Percentiles rank a stretch among this genome's conserved stretches.
Evolutionary conservation across 2,888 invertebrate species (phyloP).

Genomic region (Pharmacophagus antenor): DNA sequence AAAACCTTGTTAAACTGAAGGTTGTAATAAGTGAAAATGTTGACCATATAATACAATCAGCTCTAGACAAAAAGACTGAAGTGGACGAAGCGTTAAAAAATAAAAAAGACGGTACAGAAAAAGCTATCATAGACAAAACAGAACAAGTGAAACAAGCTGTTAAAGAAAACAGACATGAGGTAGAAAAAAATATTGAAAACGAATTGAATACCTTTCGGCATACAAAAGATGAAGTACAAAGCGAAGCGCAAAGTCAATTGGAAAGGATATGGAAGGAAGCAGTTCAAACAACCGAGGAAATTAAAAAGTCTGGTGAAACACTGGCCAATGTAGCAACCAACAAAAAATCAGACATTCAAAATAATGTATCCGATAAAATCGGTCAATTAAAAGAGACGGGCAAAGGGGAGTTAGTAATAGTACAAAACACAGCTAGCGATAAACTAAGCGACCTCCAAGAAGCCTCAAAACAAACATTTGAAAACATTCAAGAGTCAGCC

Average conservation of each 20-base stretch:
- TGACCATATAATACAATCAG: slow-evolving; percentile 38
- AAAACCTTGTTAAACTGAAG: slow-evolving; percentile 35
- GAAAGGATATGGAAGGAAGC: slow-evolving; percentile 71
- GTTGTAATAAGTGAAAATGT: slow-evolving; percentile 34
- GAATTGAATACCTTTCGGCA: slow-evolving; percentile 39
- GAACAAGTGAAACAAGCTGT: slow-evolving; percentile 35
- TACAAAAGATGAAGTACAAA: slow-evolving; percentile 44
- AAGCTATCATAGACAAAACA: slow-evolving; percentile 37
- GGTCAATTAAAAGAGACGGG: slow-evolving; percentile 45
- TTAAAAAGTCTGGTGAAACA: slow-evolving; percentile 67
- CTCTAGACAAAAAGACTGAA: slow-evolving; percentile 47
- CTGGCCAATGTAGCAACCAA: slow-evolving; percentile 59
- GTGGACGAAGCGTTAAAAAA: slow-evolving; percentile 43
- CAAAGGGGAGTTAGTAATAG: slow-evolving; percentile 49
- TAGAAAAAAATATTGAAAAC: slow-evolving; percentile 37
- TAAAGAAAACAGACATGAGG: slow-evolving; percentile 35
- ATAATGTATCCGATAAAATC: slow-evolving; percentile 48
- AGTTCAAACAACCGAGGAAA: slow-evolving; percentile 68
- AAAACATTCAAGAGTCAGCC: slow-evolving; percentile 66
- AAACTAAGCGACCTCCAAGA: slow-evolving; percentile 51
- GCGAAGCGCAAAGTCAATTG: slow-evolving; percentile 50
- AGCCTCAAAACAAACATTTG: slow-evolving; percentile 62
- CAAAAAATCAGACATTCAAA: slow-evolving; percentile 56
- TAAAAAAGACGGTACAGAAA: slow-evolving; percentile 43
- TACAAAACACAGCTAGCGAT: slow-evolving; percentile 49